These are phyloP conservation scores for Tachycineta bicolor DNA, from an alignment of 2,113 vertebrate species.

Conservation along the genomic window DNA sequence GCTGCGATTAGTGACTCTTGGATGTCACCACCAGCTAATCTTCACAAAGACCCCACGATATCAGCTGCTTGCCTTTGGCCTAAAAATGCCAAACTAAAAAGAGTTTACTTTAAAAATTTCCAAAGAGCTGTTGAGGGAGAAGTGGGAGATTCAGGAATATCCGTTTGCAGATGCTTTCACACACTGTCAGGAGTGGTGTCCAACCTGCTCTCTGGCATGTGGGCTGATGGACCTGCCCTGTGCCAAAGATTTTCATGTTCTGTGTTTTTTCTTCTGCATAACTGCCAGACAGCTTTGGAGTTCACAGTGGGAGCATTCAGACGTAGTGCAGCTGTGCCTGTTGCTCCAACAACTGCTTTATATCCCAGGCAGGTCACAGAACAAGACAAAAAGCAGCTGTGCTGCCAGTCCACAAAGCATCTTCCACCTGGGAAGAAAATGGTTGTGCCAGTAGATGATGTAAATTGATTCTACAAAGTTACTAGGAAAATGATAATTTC, in stretches of 20 bases:
- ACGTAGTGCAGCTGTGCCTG: neutral
- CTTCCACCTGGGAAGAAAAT: slow-evolving; percentile 7
- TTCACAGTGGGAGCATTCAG: slow-evolving; percentile 5
- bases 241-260: neutral
- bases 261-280: neutral
- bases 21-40: neutral
- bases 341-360: neutral
- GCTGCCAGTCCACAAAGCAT: neutral
- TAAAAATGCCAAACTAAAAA: neutral
- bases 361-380: neutral
- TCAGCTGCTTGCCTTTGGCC: neutral
- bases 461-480: neutral
- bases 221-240: neutral
- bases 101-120: neutral
- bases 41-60: neutral
- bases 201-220: neutral
- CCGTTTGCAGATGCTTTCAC: neutral
- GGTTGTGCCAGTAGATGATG: neutral
- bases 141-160: neutral
- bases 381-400: slow-evolving; percentile 19
- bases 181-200: neutral
- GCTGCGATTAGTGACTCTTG: neutral
- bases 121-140: neutral
- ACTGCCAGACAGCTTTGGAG: neutral
- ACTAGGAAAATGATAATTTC: neutral